Evolutionary conservation across 2,888 invertebrate species (phyloP).

Genomic region (Diarsia rubi): DNA sequence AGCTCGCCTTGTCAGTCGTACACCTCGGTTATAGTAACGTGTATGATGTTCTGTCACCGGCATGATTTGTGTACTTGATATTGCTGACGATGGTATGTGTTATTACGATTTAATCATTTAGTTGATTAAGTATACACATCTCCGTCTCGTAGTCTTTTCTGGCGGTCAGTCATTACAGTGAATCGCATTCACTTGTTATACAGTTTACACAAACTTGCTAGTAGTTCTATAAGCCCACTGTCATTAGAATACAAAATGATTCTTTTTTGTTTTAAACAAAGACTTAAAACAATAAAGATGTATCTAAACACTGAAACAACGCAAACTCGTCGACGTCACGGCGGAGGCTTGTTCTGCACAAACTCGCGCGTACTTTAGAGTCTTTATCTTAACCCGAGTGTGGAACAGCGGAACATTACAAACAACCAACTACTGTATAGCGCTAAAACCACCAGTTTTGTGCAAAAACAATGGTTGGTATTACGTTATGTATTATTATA

Average conservation of each 20-base stretch:
- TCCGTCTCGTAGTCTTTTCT: neutral
- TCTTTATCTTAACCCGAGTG: neutral
- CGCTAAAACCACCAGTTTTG: neutral
- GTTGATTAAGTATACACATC: too few relatives aligned
- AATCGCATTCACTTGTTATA: neutral
- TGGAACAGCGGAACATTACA: neutral
- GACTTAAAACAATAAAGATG: conserved; percentile 16
- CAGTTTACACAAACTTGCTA: neutral
- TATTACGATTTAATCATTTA: neutral
- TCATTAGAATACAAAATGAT: neutral
- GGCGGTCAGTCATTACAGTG: neutral
- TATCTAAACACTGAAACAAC: conserved; percentile 12
- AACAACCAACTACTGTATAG: conserved; percentile 1
- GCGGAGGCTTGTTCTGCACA: neutral
- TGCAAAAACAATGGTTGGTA: neutral
- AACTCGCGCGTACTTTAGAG: neutral
- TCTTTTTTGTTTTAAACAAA: neutral
- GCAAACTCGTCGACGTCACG: neutral
- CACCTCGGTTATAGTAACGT: too few relatives aligned
- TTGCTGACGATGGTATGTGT: neutral
- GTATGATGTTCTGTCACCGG: neutral
- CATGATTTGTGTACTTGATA: neutral
- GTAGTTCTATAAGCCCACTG: neutral
- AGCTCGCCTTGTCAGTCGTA: too few relatives aligned
- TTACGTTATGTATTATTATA: neutral